Percentiles rank a stretch among this genome's conserved stretches.
These are phyloP conservation scores for Connochaetes taurinus DNA, from an alignment of 2,113 vertebrate species.

Conservation along the genomic window DNA sequence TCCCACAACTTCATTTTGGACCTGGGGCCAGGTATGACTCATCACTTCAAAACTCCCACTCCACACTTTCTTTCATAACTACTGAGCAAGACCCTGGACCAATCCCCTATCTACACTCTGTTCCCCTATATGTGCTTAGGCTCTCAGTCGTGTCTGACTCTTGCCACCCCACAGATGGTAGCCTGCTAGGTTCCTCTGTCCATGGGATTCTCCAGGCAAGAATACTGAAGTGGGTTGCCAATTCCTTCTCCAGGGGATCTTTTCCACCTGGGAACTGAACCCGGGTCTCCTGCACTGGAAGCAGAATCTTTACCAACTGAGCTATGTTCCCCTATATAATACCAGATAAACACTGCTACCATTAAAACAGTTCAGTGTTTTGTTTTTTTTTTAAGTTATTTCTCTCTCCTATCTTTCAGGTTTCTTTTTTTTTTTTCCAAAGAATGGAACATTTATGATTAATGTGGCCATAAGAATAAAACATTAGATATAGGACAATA, in stretches of 20 bases:
- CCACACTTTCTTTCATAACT: not conserved
- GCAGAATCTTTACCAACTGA: not conserved
- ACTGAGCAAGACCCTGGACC: not conserved
- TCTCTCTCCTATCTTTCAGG: not conserved
- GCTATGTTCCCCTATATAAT: not conserved
- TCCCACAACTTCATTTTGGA: not conserved
- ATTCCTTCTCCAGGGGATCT: not conserved
- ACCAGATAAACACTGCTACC: not conserved
- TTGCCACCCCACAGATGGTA: not conserved
- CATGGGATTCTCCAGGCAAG: not conserved
- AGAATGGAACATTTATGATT: not conserved
- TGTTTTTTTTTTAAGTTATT: not conserved
- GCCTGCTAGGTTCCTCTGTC: not conserved
- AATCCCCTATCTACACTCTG: not conserved
- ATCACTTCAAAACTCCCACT: not conserved
- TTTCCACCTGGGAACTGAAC: not conserved
- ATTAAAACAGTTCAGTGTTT: not conserved
- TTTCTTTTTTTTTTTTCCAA: not conserved
- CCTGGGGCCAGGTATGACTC: not conserved
- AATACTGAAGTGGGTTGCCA: not conserved
- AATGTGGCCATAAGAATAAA: not conserved
- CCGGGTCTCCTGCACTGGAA: not conserved
- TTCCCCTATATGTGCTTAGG: not conserved
- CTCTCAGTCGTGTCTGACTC: not conserved
- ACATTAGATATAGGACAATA: not conserved